Evolutionary conservation across 2,888 invertebrate genomes (phyloP), one percentile per base, ranked within the genome.

Genomic region (Aphidius colemani): DNA sequence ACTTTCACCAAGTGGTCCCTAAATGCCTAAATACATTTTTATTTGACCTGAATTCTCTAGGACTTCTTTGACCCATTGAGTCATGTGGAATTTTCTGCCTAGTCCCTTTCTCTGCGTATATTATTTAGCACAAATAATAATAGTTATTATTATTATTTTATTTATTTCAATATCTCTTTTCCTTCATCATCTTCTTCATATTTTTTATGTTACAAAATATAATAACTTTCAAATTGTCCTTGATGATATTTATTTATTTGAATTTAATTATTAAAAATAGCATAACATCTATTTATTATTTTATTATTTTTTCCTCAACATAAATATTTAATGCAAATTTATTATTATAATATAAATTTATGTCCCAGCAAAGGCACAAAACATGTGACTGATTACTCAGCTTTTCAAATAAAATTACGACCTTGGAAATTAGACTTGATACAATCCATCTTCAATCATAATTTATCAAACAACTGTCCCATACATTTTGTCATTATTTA

Each of bases 351-450:
- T 62, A 64, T 40, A 48, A 48, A 64, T 64, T 59, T 64, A 64
- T 69, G 68, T 71, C 49, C 41, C 71, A 68, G 69, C 67, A 64
- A 71, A 66, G 63, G 67, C 66, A 58, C 68, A 66, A 30, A 56
- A 66, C 67, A 59, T 66, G 67, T 68, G 67, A 63, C 57, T 75
- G 75, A 76, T 76, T 76, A 69, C 70, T 70, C 75, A 75, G 76
- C 75, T 76, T 76, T 73, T 57, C 72, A 74, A 76, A 76, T 72
- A 76, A 70, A 66, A 68, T 67, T 68, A 66, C 62, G 67, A 69
- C 76, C 72, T 75, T 76, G 74, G 59, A 70, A 68, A 70, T 71
- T 67, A 64, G 64, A 66, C 63, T 30, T 67, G 66, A 67, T 69
- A 51, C 53, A 58, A 64, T 56, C 62, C 53, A 50, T 58, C 60